Conservation (phyloP, 2,888 invertebrate genomes). For the Drosophila pseudotalamancana region DNA sequence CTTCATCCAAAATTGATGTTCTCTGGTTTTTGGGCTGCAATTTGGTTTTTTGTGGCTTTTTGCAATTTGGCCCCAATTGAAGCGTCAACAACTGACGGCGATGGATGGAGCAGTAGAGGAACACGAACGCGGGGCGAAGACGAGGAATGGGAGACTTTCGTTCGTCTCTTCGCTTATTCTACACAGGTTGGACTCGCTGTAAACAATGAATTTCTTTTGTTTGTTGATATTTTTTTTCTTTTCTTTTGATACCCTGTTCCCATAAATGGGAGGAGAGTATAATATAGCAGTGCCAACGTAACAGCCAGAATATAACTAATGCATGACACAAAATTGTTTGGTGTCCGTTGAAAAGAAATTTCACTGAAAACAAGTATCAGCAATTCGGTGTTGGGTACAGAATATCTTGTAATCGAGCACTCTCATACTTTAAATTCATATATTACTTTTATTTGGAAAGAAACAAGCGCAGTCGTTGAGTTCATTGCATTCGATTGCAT, state of each 20-base stretch:
- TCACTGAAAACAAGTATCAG: neutral
- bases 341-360: too few species aligned
- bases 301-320: neutral
- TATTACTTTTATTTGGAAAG: conserved; percentile 75
- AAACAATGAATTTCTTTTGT: conserved; percentile 77
- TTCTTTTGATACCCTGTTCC: neutral
- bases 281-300: neutral
- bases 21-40: conserved; percentile 42
- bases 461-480: conserved; percentile 68
- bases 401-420: neutral
- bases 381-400: neutral
- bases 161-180: conserved; percentile 5
- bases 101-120: conserved; percentile 6
- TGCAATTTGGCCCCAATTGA: conserved; percentile 70
- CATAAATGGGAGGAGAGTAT: neutral
- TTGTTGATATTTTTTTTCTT: conserved; percentile 43
- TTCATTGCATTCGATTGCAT: conserved; percentile 74
- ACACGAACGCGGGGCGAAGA: neutral
- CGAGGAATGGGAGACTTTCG: neutral
- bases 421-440: conserved; percentile 34
- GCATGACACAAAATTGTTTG: too few species aligned
- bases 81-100: conserved; percentile 25
- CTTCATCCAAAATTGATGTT: conserved; percentile 43
- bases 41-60: conserved; percentile 34
- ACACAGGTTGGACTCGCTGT: conserved; percentile 70